These are phyloP conservation scores for Drosophila paramelanica DNA, from an alignment of 2,888 invertebrate species.

Conservation along the genomic window DNA sequence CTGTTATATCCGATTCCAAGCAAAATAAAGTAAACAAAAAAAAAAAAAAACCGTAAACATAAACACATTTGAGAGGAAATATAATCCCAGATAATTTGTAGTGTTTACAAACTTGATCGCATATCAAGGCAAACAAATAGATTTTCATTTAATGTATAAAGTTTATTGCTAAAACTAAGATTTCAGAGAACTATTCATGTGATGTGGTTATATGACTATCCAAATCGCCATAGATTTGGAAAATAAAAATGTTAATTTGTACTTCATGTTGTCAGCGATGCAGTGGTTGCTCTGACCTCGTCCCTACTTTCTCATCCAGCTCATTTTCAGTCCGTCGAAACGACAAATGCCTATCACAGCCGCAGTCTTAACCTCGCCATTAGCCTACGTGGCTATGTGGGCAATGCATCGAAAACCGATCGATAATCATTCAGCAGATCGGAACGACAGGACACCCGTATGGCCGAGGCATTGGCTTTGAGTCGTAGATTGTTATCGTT, in stretches of 20 bases:
- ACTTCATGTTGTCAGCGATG: constrained; percentile 40
- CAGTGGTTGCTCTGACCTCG: constrained; percentile 25
- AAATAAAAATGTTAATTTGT: constrained; percentile 9
- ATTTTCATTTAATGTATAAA: constrained; percentile 1
- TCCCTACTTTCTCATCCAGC: background rate
- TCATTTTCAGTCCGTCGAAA: background rate
- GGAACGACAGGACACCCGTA: constrained; percentile 80
- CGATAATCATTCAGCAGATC: constrained; percentile 69
- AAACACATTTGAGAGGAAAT: constrained; percentile 1
- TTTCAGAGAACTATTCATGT: background rate
- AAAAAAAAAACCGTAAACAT: background rate
- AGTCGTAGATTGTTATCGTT: constrained; percentile 86
- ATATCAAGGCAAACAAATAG: constrained; percentile 15
- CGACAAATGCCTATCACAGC: constrained; percentile 39
- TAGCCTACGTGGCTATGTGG: constrained; percentile 7
- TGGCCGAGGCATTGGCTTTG: constrained; percentile 85
- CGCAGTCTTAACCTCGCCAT: background rate
- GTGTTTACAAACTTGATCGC: background rate
- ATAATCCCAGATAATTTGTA: background rate
- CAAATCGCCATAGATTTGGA: background rate
- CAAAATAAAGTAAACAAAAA: background rate
- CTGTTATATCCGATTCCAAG: background rate
- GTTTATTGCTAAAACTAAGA: constrained; percentile 8
- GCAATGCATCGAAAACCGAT: constrained; percentile 29
- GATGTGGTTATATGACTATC: background rate